Evolutionary conservation across 2,797 vertebrate species (phyloP).

Genomic region (Artibeus jamaicensis): DNA sequence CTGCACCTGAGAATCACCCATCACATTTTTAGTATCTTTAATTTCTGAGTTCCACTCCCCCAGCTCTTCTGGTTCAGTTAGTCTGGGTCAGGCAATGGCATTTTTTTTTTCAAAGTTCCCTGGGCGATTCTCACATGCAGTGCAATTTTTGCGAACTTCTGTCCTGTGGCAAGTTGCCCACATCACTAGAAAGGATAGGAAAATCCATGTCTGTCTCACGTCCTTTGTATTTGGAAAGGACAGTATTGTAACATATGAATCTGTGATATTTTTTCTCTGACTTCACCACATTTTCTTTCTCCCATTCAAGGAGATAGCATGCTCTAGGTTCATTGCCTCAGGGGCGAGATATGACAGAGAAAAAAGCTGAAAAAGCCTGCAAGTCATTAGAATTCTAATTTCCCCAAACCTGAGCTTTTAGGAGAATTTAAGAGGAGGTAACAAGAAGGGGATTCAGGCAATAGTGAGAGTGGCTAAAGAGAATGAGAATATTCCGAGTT

Average conservation of each 20-base stretch:
- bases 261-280: not conserved
- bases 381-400: not conserved
- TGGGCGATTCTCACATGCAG: not conserved
- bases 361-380: not conserved
- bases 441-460: not conserved
- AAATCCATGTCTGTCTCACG: not conserved
- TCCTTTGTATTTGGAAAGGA: not conserved
- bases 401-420: not conserved
- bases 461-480: not conserved
- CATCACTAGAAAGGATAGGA: not conserved
- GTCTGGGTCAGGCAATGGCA: not conserved
- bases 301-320: not conserved
- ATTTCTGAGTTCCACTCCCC: not conserved
- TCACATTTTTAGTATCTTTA: not conserved
- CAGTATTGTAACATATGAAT: not conserved
- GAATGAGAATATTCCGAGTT: not conserved
- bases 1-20: not conserved
- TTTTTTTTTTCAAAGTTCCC: not conserved
- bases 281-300: not conserved
- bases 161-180: not conserved
- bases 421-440: not conserved
- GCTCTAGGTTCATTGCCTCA: not conserved
- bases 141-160: not conserved
- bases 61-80: not conserved
- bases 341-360: not conserved